Evolutionary conservation across 53 echinoderm and acorn worm genomes (phyloP), one percentile per base, ranked within the genome.

Genomic region (Mesocentrotus franciscanus): DNA sequence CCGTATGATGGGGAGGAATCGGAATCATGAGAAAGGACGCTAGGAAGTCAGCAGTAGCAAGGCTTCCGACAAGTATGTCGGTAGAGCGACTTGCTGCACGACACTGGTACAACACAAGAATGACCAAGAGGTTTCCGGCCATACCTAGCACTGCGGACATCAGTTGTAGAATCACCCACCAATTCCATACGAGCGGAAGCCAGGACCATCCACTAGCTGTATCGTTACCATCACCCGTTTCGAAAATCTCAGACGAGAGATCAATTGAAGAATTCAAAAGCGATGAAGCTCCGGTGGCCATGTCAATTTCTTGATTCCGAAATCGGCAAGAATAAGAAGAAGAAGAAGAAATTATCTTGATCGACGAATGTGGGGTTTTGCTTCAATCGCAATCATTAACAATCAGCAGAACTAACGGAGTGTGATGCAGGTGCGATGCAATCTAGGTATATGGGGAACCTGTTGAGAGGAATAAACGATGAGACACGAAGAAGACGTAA

Each of bases 51-150:
- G 91, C 91, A 26, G 70, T 70, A 22, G 91, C 91, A 2, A 91
- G 9, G 70, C 66, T 70, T 64, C 66, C 68, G 36, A 91, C 70
- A 1, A 91, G 70, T 10, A 70, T 91, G 29, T 91, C 91, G 61
- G 91, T 91, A 36, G 91, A 66, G 36, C 91, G 91, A 91, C 70
- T 66, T 39, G 91, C 36, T 91, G 91, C 91, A 20, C 91, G 64
- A 10, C 91, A 33, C 42, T 91, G 64, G 22, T 66, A 64, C 70
- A 91, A 17, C 35, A 91, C 91, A 35, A 68, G 18, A 70, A 91
- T 91, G 16, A 91, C 91, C 70, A 91, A 59, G 13, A 91, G 70
- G 70, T 91, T 91, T 15, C 91, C 91, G 20, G 32, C 36, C 56
- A 91, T 91, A 70, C 91, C 91, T 17, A 66, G 64, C 11, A 91